A percentile compares a stretch with the other conserved stretches of the same genome.
These are phyloP conservation scores for Helicoverpa zea DNA, from an alignment of 1,140 invertebrate genomes.

Conservation along the genomic window DNA sequence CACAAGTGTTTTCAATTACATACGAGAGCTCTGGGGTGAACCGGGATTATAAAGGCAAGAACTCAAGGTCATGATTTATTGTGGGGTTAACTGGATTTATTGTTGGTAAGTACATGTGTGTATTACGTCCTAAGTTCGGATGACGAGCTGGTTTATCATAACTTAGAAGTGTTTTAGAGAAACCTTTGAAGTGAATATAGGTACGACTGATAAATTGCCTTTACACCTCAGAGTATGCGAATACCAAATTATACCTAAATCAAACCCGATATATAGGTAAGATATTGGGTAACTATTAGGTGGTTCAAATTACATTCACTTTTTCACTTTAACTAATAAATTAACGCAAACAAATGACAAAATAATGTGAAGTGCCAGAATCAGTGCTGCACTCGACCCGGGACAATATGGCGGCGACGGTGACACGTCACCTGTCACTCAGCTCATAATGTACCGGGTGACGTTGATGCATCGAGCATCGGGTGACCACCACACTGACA, in stretches of 20 bases:
- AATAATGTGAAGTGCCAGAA: neutral
- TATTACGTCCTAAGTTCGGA: too few species aligned
- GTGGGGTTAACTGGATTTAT: neutral
- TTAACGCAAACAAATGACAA: too few species aligned
- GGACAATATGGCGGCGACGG: constrained; percentile 1
- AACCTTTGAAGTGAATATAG: too few species aligned
- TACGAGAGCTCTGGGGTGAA: constrained; percentile 6
- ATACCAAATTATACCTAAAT: too few species aligned
- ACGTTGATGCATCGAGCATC: constrained; percentile 33
- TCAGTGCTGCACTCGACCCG: neutral
- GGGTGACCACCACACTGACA: constrained; percentile 21
- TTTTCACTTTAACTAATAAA: too few species aligned
- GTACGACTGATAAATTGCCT: too few species aligned
- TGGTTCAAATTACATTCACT: too few species aligned
- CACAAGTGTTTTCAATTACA: constrained; percentile 42
- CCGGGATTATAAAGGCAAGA: neutral
- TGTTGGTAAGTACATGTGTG: neutral
- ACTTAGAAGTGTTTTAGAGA: too few species aligned
- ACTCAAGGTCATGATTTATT: constrained; percentile 14
- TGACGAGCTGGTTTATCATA: too few species aligned
- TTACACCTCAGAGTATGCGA: too few species aligned
- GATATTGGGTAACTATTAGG: too few species aligned
- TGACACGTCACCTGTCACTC: constrained; percentile 2
- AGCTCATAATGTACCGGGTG: constrained; percentile 19
- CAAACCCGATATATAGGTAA: too few species aligned